These are phyloP conservation scores for Parelbella ahira DNA, from an alignment of 2,888 invertebrate species.

Conservation along the genomic window DNA sequence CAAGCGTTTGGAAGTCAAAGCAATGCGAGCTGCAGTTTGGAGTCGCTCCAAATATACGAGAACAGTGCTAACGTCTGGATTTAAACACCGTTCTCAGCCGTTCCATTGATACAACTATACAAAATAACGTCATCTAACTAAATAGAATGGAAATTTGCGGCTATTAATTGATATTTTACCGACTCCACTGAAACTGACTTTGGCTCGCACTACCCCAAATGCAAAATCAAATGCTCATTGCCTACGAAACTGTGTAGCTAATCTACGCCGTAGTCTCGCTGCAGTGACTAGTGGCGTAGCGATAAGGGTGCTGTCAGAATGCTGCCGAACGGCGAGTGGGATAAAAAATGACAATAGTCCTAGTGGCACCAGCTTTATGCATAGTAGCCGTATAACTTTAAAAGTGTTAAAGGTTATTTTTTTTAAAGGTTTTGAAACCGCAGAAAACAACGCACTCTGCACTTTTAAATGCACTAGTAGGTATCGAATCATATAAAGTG, in stretches of 20 bases:
- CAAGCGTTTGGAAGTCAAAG: slow-evolving; percentile 13
- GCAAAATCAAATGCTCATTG: slow-evolving; percentile 11
- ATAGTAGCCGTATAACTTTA: too few relatives aligned
- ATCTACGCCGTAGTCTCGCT: slow-evolving; percentile 34
- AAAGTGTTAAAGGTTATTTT: too few relatives aligned
- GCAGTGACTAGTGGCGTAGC: too few relatives aligned
- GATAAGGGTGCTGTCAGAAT: too few relatives aligned
- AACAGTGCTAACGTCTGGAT: slow-evolving; percentile 16
- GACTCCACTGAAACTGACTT: slow-evolving; percentile 8
- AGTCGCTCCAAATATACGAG: slow-evolving; percentile 18
- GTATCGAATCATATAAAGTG: too few relatives aligned
- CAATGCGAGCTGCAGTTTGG: slow-evolving; percentile 19
- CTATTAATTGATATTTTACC: slow-evolving; percentile 22
- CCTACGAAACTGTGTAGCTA: slow-evolving; percentile 10
- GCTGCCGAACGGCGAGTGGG: too few relatives aligned
- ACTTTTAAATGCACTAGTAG: too few relatives aligned
- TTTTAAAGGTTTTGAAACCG: too few relatives aligned
- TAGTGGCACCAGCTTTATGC: too few relatives aligned
- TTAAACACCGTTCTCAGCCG: slow-evolving; percentile 2
- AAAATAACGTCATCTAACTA: slow-evolving; percentile 11
- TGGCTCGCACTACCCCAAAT: slow-evolving; percentile 12
- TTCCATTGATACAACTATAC: not conserved
- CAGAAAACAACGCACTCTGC: too few relatives aligned
- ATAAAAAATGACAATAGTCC: too few relatives aligned
- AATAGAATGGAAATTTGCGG: slow-evolving; percentile 18